Percentiles rank a stretch among this genome's conserved stretches.
Conservation (phyloP, 1,140 invertebrate species). For the Anastrepha ludens region DNA sequence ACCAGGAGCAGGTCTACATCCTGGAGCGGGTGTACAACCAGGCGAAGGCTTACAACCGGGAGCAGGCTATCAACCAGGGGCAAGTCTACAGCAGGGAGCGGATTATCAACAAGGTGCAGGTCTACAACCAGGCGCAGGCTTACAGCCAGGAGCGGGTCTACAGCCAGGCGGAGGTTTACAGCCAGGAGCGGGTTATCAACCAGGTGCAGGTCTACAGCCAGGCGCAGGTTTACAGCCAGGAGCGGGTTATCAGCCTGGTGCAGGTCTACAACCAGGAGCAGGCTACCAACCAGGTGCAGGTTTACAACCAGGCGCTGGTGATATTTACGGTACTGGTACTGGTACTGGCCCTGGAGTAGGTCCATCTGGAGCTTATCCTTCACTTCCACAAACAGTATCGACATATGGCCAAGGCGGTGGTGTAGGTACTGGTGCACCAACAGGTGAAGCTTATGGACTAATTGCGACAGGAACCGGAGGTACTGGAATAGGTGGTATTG, state of each 20-base stretch:
- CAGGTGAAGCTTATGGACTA: not conserved
- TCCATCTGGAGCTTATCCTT: not conserved
- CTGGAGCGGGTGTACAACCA: no score
- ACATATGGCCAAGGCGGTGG: conserved; percentile 33
- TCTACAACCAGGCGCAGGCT: conserved; percentile 73
- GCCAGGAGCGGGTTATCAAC: conserved; percentile 7
- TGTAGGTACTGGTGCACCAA: not conserved
- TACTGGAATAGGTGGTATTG: conserved; percentile 44
- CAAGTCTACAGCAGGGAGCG: conserved; percentile 61
- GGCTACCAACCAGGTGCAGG: not conserved
- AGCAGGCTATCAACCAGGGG: not conserved
- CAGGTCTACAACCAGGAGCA: not conserved
- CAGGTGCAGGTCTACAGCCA: not conserved
- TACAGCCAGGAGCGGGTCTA: conserved; percentile 46
- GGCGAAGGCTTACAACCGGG: not conserved
- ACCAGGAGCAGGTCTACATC: conserved; percentile 53
- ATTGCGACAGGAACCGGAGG: conserved; percentile 16
- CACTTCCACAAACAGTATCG: not conserved
- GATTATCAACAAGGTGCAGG: conserved; percentile 67
- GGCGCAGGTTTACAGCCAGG: conserved; percentile 11
- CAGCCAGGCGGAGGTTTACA: conserved; percentile 59
- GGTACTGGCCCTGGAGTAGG: not conserved
- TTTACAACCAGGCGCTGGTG: not conserved
- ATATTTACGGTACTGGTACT: not conserved
- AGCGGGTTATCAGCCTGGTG: not conserved